Evolutionary conservation across 1,140 invertebrate genomes (phyloP).

Genomic region (Pogonognathellus flavescens): DNA sequence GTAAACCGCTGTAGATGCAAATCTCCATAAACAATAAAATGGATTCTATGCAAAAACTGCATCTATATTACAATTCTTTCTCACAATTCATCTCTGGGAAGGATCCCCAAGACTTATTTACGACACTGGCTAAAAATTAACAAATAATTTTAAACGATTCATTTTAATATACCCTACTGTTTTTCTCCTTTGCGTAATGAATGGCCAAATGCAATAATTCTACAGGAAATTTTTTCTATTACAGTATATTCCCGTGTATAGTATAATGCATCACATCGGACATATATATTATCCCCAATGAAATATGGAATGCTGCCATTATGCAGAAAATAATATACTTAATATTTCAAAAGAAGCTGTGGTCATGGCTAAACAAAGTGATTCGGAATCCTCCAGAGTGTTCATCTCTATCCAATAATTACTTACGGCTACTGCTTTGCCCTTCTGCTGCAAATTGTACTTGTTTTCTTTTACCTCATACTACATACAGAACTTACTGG

Average conservation of each 20-base stretch:
- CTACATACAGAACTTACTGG: too few relatives aligned
- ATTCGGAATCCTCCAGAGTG: too few relatives aligned
- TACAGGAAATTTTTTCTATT: neutral
- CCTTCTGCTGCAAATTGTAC: too few relatives aligned
- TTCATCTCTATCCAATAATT: too few relatives aligned
- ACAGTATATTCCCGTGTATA: neutral
- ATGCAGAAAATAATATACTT: neutral
- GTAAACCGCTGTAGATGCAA: neutral
- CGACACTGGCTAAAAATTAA: constrained; percentile 6
- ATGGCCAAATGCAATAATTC: neutral
- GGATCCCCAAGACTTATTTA: constrained; percentile 12
- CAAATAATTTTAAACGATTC: constrained; percentile 13
- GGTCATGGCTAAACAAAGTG: neutral
- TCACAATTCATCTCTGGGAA: constrained; percentile 7
- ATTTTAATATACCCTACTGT: constrained; percentile 13
- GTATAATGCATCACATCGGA: too few relatives aligned
- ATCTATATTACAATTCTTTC: neutral
- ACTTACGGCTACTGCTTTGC: too few relatives aligned
- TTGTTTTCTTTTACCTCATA: too few relatives aligned
- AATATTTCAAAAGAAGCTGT: neutral
- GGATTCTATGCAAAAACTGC: constrained; percentile 10
- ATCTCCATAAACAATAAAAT: neutral
- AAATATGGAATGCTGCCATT: neutral
- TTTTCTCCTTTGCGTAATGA: neutral
- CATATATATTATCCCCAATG: neutral